Evolutionary conservation across 2,113 vertebrate genomes (phyloP).

Genomic region (Sphyrna mokarran): DNA sequence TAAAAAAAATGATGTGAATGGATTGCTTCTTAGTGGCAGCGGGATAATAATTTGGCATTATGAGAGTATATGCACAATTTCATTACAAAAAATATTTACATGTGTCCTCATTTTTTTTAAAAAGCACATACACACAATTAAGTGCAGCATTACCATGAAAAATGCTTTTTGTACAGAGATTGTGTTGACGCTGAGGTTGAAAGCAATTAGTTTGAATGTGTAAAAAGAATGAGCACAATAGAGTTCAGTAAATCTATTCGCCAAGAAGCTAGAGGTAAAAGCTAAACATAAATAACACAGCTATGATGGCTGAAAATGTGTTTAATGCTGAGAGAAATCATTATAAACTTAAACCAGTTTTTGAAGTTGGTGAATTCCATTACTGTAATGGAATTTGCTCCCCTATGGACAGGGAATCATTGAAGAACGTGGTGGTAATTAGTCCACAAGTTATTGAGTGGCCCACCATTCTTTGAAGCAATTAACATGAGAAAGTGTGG

Average conservation of each 20-base stretch:
- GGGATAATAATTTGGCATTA: background rate
- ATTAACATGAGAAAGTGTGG: background rate
- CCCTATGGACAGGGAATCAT: background rate
- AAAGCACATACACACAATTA: background rate
- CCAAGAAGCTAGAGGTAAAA: background rate
- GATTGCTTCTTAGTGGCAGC: background rate
- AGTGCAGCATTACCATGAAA: background rate
- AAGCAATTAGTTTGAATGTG: background rate
- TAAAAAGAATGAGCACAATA: background rate
- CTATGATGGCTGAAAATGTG: slow-evolving; percentile 6
- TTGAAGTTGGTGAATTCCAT: background rate
- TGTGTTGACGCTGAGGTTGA: background rate
- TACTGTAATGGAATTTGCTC: background rate
- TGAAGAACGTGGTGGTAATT: background rate
- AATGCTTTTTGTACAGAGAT: background rate
- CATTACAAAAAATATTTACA: background rate
- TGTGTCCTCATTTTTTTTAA: background rate
- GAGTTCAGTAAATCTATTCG: background rate
- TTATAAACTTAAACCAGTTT: background rate
- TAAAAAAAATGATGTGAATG: background rate
- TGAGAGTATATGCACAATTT: background rate
- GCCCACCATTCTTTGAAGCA: background rate
- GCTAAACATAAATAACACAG: background rate
- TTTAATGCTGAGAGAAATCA: background rate
- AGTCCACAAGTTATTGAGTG: background rate